Conservation (phyloP, 2,113 vertebrate genomes). For the Apeltes quadracus region DNA sequence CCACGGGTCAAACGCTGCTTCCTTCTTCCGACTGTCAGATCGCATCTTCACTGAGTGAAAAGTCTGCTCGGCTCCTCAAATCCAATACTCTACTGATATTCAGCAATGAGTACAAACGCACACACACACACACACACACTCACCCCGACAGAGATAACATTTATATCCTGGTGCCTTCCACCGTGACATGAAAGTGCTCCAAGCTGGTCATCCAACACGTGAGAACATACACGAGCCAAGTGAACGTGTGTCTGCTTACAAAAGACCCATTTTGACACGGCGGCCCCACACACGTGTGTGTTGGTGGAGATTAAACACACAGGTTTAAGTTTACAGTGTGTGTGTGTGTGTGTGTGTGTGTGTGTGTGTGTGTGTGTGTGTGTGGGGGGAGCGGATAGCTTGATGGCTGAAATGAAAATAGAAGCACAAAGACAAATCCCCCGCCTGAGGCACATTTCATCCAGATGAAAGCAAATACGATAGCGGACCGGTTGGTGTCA, state of each 20-base stretch:
- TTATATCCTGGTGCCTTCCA: background rate
- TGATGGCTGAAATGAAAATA: background rate
- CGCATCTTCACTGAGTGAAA: conserved; percentile 34
- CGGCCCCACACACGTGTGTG: background rate
- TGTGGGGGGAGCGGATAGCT: background rate
- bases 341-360: conserved; percentile 5
- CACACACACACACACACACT: conserved; percentile 25
- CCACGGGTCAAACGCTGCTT: conserved; percentile 43
- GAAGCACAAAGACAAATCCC: background rate
- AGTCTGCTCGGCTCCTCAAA: conserved; percentile 20
- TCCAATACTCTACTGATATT: background rate
- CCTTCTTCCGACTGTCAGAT: conserved; percentile 37
- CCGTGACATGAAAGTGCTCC: conserved; percentile 12
- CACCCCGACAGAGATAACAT: conserved; percentile 24
- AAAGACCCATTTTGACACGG: conserved; percentile 26
- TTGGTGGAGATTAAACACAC: conserved; percentile 42
- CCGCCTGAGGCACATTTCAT: background rate
- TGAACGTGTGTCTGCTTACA: conserved; percentile 42
- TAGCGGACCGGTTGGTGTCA: background rate
- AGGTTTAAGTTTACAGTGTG: conserved; percentile 13
- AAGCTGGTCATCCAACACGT: conserved; percentile 2
- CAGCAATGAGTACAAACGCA: background rate
- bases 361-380: background rate
- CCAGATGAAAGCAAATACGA: background rate
- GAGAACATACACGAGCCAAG: conserved; percentile 18